Percentiles rank a stretch among this genome's conserved stretches.
Conservation (phyloP, 2,797 vertebrate species). For the Trichosurus vulpecula region DNA sequence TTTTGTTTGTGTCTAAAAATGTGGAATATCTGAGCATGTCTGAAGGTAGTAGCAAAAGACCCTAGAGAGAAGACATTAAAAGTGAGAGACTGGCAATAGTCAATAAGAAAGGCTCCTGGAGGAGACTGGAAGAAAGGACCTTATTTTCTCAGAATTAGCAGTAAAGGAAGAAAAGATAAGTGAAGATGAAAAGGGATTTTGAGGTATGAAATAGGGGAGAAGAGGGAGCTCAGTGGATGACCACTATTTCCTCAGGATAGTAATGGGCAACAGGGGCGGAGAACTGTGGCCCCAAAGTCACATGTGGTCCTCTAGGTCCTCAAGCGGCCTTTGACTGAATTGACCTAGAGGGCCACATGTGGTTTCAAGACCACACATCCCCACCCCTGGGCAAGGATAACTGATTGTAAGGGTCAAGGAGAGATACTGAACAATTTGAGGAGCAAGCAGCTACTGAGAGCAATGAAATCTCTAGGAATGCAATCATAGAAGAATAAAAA, state of each 20-base stretch:
- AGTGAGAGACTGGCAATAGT: neutral
- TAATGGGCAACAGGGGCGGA: neutral
- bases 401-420: neutral
- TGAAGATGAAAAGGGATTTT: neutral
- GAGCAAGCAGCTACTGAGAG: neutral
- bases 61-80: neutral
- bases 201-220: neutral
- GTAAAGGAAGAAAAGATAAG: neutral
- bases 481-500: neutral
- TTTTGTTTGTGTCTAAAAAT: neutral
- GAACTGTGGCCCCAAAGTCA: too few species aligned
- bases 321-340: too few species aligned
- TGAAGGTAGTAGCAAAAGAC: neutral
- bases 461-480: neutral
- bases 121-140: neutral
- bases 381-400: neutral
- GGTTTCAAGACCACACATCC: too few species aligned
- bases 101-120: neutral
- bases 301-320: too few species aligned
- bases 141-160: neutral
- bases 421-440: neutral
- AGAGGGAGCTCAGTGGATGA: neutral
- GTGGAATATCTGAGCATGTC: neutral
- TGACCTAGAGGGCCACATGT: too few species aligned
- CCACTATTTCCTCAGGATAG: neutral